Percentiles rank a stretch among this genome's conserved stretches.
Conservation (phyloP, 2,797 vertebrate genomes). For the Arctocebus calabarensis region DNA sequence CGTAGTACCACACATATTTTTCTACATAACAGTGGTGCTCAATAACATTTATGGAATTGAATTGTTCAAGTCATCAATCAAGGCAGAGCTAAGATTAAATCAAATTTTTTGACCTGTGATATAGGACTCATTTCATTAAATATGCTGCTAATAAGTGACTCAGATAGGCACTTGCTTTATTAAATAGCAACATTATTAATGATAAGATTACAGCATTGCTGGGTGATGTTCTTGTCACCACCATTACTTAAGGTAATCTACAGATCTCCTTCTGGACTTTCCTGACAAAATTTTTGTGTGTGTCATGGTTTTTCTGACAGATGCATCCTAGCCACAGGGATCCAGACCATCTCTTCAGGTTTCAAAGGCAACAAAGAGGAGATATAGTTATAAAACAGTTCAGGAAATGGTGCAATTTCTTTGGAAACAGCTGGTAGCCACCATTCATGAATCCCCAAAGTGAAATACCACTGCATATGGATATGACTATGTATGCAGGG, state of each 20-base stretch:
- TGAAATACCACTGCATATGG: constrained; percentile 12
- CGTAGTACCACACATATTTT: neutral
- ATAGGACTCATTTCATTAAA: neutral
- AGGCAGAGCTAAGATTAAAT: neutral
- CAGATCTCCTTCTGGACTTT: neutral
- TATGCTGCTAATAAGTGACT: neutral
- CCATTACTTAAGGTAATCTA: neutral
- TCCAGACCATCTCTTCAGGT: neutral
- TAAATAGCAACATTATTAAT: neutral
- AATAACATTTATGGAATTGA: constrained; percentile 8
- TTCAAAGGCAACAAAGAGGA: constrained; percentile 31
- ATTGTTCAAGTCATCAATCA: neutral
- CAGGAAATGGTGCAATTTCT: neutral
- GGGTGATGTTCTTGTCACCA: neutral
- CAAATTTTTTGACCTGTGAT: neutral
- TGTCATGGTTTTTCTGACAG: constrained; percentile 1
- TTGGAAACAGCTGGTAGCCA: neutral
- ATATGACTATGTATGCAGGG: neutral
- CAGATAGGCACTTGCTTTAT: neutral
- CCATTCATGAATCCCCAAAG: constrained; percentile 35
- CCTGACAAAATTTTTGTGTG: neutral
- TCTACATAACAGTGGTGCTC: neutral
- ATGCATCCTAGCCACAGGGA: neutral
- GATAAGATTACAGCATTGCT: neutral
- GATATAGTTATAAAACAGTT: constrained; percentile 32